Base-by-base conservation (phyloP, 2,888 invertebrate genomes). In the Pardosa pseudoannulata region DNA sequence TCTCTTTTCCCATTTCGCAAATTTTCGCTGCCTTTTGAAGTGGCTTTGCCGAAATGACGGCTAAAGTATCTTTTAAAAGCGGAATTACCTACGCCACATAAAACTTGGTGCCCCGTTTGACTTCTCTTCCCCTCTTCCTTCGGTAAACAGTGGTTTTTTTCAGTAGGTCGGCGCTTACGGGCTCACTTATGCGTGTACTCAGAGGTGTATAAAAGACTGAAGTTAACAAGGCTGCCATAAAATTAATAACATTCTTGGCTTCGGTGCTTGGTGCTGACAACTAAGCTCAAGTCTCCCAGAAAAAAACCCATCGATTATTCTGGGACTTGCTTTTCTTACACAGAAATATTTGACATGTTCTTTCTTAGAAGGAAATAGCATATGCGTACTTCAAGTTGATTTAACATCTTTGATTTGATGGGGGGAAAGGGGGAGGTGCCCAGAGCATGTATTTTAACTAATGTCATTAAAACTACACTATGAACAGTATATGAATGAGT, bases 121-220 rank as follows among this genome's bases (percentile, higher is more conserved):
- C n/a, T n/a, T n/a, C n/a, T n/a, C n/a, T n/a, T n/a, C 56, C 56
- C 7, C 13, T 11, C 56, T 5, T 75, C 70, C 75, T 46, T 82
- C 64, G 46, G 75, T 71, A 82, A 82, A 82, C 82, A 82, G 75
- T 64, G 82, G 74, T 68, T 70, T 36, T n/a, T 75, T 71, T 71
- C 46, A 46, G 71, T 46, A 39, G 29, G 73, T 16, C 74, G 74
- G 68, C 81, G 32, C 62, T 81, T 56, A 50, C 19, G 31, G 39
- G 29, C 39, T n/a, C 72, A 32, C 41, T 56, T 76, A 39, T 64
- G 36, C n/a, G 32, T n/a, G 27, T 74, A 72, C 46, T 65, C 36
- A 62, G 56, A 56, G n/a, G 23, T 74, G n/a, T 79, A 72, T 79
- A 79, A 73, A 46, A n/a, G 39, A 64, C 41, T 79, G 16, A 64